A percentile compares a stretch with the other conserved stretches of the same genome.
Conservation (phyloP, 2,797 vertebrate species). For the Malurus leucopterus region DNA sequence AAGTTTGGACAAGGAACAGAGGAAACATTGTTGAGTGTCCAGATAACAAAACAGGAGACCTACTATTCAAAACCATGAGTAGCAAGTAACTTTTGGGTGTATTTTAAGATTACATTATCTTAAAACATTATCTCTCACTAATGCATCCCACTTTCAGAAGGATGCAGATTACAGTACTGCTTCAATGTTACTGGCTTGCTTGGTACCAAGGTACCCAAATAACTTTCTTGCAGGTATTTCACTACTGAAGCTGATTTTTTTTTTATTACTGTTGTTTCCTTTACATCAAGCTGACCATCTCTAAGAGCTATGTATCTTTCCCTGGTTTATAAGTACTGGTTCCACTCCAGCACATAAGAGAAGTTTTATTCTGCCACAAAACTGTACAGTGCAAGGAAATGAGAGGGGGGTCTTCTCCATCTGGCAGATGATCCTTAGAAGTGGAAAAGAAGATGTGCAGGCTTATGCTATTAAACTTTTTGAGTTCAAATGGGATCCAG, state of each 20-base stretch:
- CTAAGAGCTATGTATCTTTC: background rate
- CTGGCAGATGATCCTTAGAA: slow-evolving; percentile 33
- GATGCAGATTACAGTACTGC: background rate
- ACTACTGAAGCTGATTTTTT: background rate
- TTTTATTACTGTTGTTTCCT: background rate
- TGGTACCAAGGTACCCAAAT: background rate
- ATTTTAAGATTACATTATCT: background rate
- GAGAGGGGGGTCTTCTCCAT: background rate
- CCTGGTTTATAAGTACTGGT: background rate
- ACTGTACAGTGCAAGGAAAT: background rate
- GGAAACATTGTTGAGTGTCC: background rate
- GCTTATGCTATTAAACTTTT: slow-evolving; percentile 46
- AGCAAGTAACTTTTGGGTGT: background rate
- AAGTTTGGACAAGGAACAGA: background rate
- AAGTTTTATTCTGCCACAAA: background rate
- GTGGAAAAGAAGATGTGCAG: slow-evolving; percentile 47
- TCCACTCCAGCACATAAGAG: background rate
- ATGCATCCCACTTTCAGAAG: background rate
- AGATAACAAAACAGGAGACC: background rate
- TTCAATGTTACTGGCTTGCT: background rate
- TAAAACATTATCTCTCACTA: background rate
- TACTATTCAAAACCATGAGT: background rate
- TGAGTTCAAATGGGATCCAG: slow-evolving; percentile 46
- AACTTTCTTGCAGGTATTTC: background rate
- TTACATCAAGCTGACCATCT: background rate